phyloP scores from a whole-genome alignment of 2,797 vertebrate species.

The Acomys russatus region DNA sequence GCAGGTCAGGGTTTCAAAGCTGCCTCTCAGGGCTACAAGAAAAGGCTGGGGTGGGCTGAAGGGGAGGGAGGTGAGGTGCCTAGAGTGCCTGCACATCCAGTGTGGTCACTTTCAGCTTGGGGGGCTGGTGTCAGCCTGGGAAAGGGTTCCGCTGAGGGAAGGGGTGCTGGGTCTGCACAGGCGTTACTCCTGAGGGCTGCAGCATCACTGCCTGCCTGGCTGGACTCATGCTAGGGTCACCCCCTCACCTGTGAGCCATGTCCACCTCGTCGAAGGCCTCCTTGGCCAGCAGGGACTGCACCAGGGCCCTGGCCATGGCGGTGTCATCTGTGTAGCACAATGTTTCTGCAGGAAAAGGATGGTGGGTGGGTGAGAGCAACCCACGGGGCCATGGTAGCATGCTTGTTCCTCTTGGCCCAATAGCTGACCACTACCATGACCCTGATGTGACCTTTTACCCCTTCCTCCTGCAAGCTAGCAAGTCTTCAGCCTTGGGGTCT shows the following conservation, averaged over 20 bases:
- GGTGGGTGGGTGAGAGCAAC: neutral
- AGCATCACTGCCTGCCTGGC: neutral
- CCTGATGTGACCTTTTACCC: neutral
- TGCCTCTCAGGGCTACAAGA: fast-evolving
- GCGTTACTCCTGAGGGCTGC: neutral
- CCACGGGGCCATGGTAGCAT: neutral
- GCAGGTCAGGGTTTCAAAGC: neutral
- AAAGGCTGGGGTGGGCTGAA: neutral
- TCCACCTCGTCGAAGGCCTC: constrained; percentile 95
- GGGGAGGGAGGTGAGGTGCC: neutral
- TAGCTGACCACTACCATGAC: neutral
- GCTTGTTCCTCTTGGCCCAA: neutral
- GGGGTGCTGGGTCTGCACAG: neutral
- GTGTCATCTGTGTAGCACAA: constrained; percentile 98
- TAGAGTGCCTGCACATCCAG: neutral
- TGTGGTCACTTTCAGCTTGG: neutral
- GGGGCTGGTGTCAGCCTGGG: neutral
- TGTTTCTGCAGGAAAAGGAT: constrained; percentile 86
- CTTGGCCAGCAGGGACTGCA: constrained; percentile 95
- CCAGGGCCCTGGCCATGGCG: constrained; percentile 96
- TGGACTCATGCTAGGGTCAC: neutral
- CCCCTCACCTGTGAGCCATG: constrained; percentile 95
- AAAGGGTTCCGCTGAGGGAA: neutral
- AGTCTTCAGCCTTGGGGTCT: neutral
- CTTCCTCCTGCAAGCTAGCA: neutral